Evolutionary conservation across 2,113 vertebrate species (phyloP), one percentile per base, ranked within the genome.

Genomic region (Onychostoma macrolepis): DNA sequence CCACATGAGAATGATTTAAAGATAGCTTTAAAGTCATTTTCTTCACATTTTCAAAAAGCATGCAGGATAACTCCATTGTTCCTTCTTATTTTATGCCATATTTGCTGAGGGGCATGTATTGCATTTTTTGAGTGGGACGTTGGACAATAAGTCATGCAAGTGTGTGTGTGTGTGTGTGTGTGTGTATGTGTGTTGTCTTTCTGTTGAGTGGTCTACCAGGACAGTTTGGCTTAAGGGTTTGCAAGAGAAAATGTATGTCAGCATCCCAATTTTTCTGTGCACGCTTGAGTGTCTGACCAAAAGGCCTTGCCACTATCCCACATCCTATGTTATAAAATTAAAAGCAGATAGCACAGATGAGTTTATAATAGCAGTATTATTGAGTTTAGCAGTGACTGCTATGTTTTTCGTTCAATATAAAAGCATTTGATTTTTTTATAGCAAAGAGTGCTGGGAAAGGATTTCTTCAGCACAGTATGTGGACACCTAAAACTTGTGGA

Each of bases 401-500:
- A 63, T 28, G 61, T 3, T 17, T 67, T 17, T 36, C 3, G 19
- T 36, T 71, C 1, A 6, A 41, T 50, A 15, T 53, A 7, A 48
- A 61, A 43, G 12, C 6, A 19, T 8, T 9, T 43, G 10, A 65
- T 56, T 21, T 50, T 26, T 41, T 56, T 61, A 58, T 43, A 84
- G 86, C 87, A 79, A 72, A 74, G 24, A 63, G 33, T 43, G n/a
- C 80, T 80, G 41, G 89, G 87, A 33, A 88, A 79, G 13, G 84
- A 89, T 56, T 87, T 89, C 53, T 87, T 80, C 85, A 86, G 80
- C 21, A 75, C 78, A 30, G 79, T 85, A 13, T 80, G 74, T 36
- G 84, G 83, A 58, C 80, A 86, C 41, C 76, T 88, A 58, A 86
- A 85, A 36, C 79, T 79, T 65, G 63, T 88, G 58, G 86, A 88